Percentiles rank a stretch among this genome's conserved stretches.
Conservation (phyloP, 2,113 vertebrate genomes). For the Ibidorhyncha struthersii region DNA sequence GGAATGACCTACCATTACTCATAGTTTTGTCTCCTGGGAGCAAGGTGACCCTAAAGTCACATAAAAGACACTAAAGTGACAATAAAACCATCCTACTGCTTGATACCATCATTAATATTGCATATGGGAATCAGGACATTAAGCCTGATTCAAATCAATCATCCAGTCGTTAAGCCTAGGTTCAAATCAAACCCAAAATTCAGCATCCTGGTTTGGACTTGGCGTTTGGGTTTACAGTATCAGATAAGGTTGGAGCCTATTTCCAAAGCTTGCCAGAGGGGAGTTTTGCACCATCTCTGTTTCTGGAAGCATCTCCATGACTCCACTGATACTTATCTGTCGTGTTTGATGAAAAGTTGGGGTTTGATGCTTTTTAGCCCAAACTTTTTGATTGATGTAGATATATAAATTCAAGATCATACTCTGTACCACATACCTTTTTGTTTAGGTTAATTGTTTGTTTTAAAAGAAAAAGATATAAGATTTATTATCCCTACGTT, state of each 20-base stretch:
- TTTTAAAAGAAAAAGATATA: not conserved
- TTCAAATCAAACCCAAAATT: not conserved
- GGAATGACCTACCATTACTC: rapidly evolving
- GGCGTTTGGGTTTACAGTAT: not conserved
- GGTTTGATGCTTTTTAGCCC: not conserved
- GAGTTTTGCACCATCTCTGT: not conserved
- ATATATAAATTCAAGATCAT: not conserved
- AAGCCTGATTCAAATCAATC: not conserved
- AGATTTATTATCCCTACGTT: not conserved
- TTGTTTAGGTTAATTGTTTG: not conserved
- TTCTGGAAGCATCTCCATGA: not conserved
- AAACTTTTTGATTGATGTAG: not conserved
- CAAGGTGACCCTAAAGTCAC: not conserved
- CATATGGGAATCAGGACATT: not conserved
- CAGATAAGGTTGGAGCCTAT: not conserved
- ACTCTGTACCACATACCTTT: not conserved
- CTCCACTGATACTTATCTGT: not conserved
- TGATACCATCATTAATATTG: rapidly evolving
- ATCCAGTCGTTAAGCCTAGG: no score
- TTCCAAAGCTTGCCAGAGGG: not conserved
- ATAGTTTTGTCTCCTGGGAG: not conserved
- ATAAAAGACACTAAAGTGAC: not conserved
- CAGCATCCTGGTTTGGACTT: not conserved
- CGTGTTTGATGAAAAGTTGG: not conserved
- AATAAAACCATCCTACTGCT: not conserved